phyloP scores from a whole-genome alignment of 2,888 invertebrate species.

The Calliscelio sp. region DNA sequence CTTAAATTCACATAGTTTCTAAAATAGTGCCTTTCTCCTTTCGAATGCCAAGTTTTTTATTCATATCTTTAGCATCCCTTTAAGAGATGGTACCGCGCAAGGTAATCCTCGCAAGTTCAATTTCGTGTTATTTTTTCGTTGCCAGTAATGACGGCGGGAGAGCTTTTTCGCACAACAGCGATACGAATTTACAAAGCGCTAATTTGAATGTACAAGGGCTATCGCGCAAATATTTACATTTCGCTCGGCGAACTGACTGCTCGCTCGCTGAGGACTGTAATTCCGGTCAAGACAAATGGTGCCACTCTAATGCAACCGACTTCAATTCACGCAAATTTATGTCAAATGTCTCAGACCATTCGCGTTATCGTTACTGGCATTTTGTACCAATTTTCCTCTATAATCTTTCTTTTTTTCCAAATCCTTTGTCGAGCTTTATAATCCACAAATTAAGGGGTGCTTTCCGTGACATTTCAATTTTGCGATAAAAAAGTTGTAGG shows the following conservation, averaged over 20 bases:
- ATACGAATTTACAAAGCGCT: conserved; percentile 50
- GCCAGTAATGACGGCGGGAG: conserved; percentile 24
- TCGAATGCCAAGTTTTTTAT: background rate
- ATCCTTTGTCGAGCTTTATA: too few species aligned
- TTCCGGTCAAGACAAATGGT: conserved; percentile 43
- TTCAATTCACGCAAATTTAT: conserved; percentile 29
- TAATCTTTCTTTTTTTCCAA: too few species aligned
- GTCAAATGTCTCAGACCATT: conserved; percentile 26
- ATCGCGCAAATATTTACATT: conserved; percentile 59
- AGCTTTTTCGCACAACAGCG: conserved; percentile 33
- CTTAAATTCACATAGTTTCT: conserved; percentile 26
- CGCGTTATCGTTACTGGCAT: background rate
- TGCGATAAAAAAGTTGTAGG: too few species aligned
- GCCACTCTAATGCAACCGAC: conserved; percentile 10
- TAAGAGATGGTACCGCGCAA: background rate
- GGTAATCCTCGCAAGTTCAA: background rate
- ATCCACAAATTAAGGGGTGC: too few species aligned
- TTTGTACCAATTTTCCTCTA: too few species aligned
- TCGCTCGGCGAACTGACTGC: conserved; percentile 32
- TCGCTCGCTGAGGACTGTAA: conserved; percentile 29
- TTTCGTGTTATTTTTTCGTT: conserved; percentile 26
- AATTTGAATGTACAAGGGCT: conserved; percentile 58
- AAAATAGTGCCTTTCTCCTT: background rate
- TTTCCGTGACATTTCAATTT: too few species aligned
- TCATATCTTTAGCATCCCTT: conserved; percentile 6